Evolutionary conservation across 2,888 invertebrate species (phyloP).

Genomic region (Epirrhoe alternata): DNA sequence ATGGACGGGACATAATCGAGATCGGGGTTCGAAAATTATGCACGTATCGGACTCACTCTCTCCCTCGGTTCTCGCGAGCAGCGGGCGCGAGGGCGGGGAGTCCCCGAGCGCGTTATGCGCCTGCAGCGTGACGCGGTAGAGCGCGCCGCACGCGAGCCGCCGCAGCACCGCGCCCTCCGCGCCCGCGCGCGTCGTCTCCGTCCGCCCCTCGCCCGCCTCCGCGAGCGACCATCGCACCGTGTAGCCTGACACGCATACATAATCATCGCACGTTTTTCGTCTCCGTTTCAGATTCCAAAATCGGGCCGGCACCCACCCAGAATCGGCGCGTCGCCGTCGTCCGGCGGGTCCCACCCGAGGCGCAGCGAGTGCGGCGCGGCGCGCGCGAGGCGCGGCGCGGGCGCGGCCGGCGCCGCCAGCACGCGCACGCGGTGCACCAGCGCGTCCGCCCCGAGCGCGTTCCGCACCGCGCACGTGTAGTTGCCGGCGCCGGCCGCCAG

Average conservation of each 20-base stretch:
- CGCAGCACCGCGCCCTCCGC: constrained; percentile 80
- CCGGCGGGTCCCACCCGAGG: constrained; percentile 86
- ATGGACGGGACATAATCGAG: background rate
- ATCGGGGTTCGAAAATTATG: background rate
- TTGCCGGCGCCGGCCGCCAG: constrained; percentile 87
- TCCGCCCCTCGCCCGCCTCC: constrained; percentile 56
- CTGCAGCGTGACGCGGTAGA: constrained; percentile 87
- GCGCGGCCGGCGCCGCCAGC: constrained; percentile 77
- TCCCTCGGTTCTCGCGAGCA: constrained; percentile 86
- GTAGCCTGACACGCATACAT: constrained; percentile 52
- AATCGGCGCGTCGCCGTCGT: constrained; percentile 52
- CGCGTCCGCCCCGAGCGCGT: constrained; percentile 91
- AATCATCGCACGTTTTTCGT: background rate
- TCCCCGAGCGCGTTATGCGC: constrained; percentile 89
- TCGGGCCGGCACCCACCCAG: no score
- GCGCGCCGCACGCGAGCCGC: constrained; percentile 89
- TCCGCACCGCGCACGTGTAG: constrained; percentile 91
- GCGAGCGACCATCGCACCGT: constrained; percentile 69
- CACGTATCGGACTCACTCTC: constrained; percentile 49
- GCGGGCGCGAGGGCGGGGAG: constrained; percentile 84
- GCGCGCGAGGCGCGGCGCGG: constrained; percentile 86
- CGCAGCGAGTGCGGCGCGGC: constrained; percentile 81
- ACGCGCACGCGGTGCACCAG: constrained; percentile 79
- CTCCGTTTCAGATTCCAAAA: no score
- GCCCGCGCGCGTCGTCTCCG: constrained; percentile 67